phyloP scores from a whole-genome alignment of 2,888 invertebrate genomes.

The Limnephilus auricula region DNA sequence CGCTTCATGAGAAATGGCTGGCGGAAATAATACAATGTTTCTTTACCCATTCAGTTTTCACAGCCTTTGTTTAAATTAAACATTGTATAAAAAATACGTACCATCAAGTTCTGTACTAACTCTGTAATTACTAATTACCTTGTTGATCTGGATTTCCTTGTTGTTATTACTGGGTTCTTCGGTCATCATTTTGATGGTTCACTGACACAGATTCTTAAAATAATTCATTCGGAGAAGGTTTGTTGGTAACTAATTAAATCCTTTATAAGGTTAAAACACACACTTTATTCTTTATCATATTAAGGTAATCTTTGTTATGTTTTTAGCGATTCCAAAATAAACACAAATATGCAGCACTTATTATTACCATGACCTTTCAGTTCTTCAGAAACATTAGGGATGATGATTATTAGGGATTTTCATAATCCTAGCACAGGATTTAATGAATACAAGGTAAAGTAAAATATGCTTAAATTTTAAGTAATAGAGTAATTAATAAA shows the following conservation, averaged over 20 bases:
- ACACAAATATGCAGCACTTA: not conserved
- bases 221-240: not conserved
- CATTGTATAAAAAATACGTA: no score
- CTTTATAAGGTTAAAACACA: not conserved
- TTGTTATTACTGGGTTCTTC: constrained; percentile 60
- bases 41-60: no score
- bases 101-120: not conserved
- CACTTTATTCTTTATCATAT: not conserved
- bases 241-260: not conserved
- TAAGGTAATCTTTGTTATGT: not conserved
- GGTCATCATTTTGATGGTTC: constrained; percentile 49
- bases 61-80: no score
- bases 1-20: no score
- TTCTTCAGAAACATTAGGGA: not conserved
- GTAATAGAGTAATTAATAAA: not conserved
- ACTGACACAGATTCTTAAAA: constrained; percentile 6
- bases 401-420: not conserved
- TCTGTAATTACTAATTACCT: constrained; percentile 58
- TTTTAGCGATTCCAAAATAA: not conserved
- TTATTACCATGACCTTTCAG: not conserved
- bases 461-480: not conserved
- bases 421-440: not conserved
- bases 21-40: no score
- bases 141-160: constrained; percentile 50
- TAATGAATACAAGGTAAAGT: no score